Evolutionary conservation across 2,113 vertebrate genomes (phyloP), one percentile per base, ranked within the genome.

Genomic region (Calidris pygmaea): DNA sequence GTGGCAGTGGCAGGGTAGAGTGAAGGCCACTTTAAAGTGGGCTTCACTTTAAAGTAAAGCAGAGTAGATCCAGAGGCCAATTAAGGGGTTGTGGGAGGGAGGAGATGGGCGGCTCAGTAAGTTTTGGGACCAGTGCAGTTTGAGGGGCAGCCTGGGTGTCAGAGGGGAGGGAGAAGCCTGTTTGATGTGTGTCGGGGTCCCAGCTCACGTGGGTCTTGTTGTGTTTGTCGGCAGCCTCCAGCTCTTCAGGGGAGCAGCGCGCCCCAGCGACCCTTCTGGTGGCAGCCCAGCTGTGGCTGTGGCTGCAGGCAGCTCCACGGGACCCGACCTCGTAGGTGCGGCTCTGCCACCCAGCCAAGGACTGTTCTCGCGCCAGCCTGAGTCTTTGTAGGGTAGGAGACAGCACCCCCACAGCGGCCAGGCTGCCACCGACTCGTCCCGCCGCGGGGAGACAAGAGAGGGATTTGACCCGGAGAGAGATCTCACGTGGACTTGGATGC

Each of bases 311-410:
- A 13, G 97, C 96, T 76, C 96, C 68, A 71, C 68, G 72, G 95
- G 96, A 86, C 95, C 85, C 12, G n/a, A 98, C 97, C 95, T 98
- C 95, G 77, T 98, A 98, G 97, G 89, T 14, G 55, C 20, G 41
- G 93, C 96, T 78, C 90, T 1, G 21, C 95, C 63, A 39, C 94
- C 91, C 93, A 39, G 73, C 84, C 93, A 97, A 96, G 94, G 93
- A 98, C 97, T 97, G 97, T 97, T 95, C 97, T 96, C 97, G 45
- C 72, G 94, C 79, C 87, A 90, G 88, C 97, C 97, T n/a, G 88
- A 89, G 83, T 95, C 94, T 96, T 96, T 86, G 82, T 98, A 98
- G 98, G 94, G 91, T 96, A 97, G 96, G 96, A 90, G 90, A 95
- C 93, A 95, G 97, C 95, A 91, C 85, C 95, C 95, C 87, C 47